These are phyloP conservation scores for Drosophila arizonae DNA, from an alignment of 1,140 invertebrate genomes.

Conservation along the genomic window DNA sequence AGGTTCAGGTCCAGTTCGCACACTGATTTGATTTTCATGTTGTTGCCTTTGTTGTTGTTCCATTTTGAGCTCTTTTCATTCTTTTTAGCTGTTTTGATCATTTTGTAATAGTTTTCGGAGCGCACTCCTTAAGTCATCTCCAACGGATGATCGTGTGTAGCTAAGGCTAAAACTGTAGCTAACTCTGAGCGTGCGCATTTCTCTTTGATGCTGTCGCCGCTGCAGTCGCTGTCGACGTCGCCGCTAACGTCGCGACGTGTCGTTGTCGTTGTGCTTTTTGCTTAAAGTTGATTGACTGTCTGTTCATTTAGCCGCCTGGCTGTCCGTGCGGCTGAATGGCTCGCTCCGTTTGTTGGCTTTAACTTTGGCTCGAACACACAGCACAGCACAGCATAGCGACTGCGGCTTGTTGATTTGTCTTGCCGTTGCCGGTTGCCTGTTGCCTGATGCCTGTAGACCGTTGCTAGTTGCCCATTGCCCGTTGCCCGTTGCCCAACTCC, in stretches of 20 bases:
- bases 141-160: conserved; percentile 48
- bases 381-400: not conserved
- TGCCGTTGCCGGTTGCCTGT: conserved; percentile 44
- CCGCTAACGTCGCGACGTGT: conserved; percentile 24
- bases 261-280: conserved; percentile 60
- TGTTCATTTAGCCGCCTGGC: conserved; percentile 71
- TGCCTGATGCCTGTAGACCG: conserved; percentile 9
- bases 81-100: conserved; percentile 55
- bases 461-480: conserved; percentile 4
- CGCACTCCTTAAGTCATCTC: conserved; percentile 75
- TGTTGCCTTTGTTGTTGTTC: conserved; percentile 1
- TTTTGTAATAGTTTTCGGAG: conserved; percentile 76
- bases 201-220: conserved; percentile 63
- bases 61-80: not conserved
- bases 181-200: conserved; percentile 55
- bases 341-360: conserved; percentile 71
- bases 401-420: conserved; percentile 51
- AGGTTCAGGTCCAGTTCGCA: conserved; percentile 56
- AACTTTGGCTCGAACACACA: conserved; percentile 24
- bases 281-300: conserved; percentile 80
- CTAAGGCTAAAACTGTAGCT: conserved; percentile 21
- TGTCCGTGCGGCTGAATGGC: conserved; percentile 51
- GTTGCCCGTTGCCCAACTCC: not conserved
- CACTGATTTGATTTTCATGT: conserved; percentile 76
- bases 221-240: conserved; percentile 18